Evolutionary conservation across 2,113 vertebrate genomes (phyloP), one percentile per base, ranked within the genome.

Genomic region (Pteruthius melanotis): DNA sequence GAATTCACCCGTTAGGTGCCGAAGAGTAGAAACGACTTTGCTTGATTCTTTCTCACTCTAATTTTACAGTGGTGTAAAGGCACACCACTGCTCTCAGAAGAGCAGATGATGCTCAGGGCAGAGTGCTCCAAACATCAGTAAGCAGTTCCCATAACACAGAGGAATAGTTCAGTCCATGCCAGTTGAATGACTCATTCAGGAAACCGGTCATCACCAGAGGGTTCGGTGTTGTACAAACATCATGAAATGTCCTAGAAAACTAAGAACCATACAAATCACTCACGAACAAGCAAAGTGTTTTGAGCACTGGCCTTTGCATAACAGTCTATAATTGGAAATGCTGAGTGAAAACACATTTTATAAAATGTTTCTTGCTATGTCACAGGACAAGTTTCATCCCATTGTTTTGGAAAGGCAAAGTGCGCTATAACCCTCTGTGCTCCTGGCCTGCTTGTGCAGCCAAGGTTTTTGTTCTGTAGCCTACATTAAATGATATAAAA

Each of bases 401-500:
- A 2, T 91, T 96, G 66, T 97, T 85, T 96, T 50, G 63, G 84
- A 82, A 89, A 72, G 65, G 44, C 81, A 97, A 86, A 52, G 63
- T 83, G 59, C 35, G 60, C 69, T 69, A 35, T 72, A 90, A 65
- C 61, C 50, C 26, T 65, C 63, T 2, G 4, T 90, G 92, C 94
- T 97, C 90, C 93, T 97, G 96, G 78, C 30, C 83, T 89, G 37
- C 57, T 30, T 79, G 79, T 10, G 11, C 80, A 89, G 95, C 96
- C 96, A 97, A 90, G 26, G 89, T 80, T 95, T 94, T 76, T 19
- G 4, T 72, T 94, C 94, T 93, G 61, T 79, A 96, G 59, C 71
- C 53, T 89, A 18, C 39, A n/a, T 81, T 97, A 93, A 94, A 94
- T 95, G 66, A 79, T 80, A 52, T 74, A 82, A 74, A 95, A 96